Evolutionary conservation across 1,140 invertebrate genomes (phyloP), one percentile per base, ranked within the genome.

Genomic region (Tetramorium alpestre): DNA sequence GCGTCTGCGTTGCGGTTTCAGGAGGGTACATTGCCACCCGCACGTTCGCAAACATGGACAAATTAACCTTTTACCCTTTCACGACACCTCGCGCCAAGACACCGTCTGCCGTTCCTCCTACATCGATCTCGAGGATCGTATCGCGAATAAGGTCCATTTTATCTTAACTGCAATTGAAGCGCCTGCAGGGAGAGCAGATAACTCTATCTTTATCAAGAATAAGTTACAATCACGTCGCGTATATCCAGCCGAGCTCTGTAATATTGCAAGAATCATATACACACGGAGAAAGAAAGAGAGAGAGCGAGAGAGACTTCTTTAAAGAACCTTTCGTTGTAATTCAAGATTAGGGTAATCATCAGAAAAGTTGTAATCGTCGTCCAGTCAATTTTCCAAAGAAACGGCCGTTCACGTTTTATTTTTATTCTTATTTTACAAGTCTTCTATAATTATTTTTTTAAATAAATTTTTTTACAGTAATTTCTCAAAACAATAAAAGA

Each of bases 21-120:
- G 13, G 3, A 73, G 25, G 62, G 41, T 75, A 47, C 28, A 47
- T 73, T 73, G 54, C 18, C 78, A 28, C 44, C 11, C 67, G 67
- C 38, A n/a, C 51, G 28, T 25, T 41, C 7, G 25, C 11, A 16
- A 73, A 73, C 16, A n/a, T 49, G 54, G 28, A 73, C 58, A 62
- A 73, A 84, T 84, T 49, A 62, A 73, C 28, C 25, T n/a, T 73
- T 47, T 25, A 58, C 16, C 47, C 18, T 41, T 44, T 16, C 33
- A 11, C 18, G 7, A 60, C 1, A 6, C 4, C 5, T 47, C 28
- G 54, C 54, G 38, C 25, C 7, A 58, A 56, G 65, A 56, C 22
- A 38, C 41, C 13, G 18, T 11, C 10, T 22, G n/a, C 11, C 33
- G 33, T 54, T 41, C 13, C 41, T 38, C 18, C 6, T 33, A 33